Base-by-base conservation (phyloP, 1,140 invertebrate species). In the Papilio machaon region DNA sequence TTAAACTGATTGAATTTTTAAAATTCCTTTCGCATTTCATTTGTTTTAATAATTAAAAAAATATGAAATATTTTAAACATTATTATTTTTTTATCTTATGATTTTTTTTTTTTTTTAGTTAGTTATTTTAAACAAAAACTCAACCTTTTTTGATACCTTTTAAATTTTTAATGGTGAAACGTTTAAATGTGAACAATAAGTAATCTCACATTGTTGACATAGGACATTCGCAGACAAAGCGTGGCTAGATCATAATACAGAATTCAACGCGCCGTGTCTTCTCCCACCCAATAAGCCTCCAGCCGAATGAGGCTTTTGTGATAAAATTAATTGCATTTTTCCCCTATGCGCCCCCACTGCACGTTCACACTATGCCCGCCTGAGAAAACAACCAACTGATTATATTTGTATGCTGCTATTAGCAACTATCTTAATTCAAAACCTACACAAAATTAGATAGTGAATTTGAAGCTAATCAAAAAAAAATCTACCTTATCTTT, bases 271-370 rank as follows among this genome's bases (percentile, higher is more conserved):
- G 86, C 87, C 82, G 83, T 84, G 83, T 87, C 87, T 86, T 79
- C 84, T 86, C 82, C 82, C 80, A 82, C 83, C 82, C 77, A 84
- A 82, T 82, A 80, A 85, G 76, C 77, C 35, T 84, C 80, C 83
- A 85, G 85, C 58, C 38, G 77, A 79, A 79, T 79, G 80, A 83
- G 84, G 85, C 87, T 87, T 89, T 92, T 91, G 88, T 91, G 91
- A 90, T 91, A 88, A 90, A 90, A 91, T 90, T 92, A 92, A 92
- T 92, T 91, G 91, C 91, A 90, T 89, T 92, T 90, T 87, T 88
- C 89, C 90, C 88, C 86, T 82, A 85, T 91, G 89, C 87, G 85
- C 83, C 83, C 80, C 81, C 54, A 47, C 49, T 83, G 77, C 73
- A 77, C 81, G 80, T 75, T 82, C 82, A 82, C 80, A 85, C 82